Evolutionary conservation across 2,113 vertebrate species (phyloP).

Genomic region (Australoheros scitulus): DNA sequence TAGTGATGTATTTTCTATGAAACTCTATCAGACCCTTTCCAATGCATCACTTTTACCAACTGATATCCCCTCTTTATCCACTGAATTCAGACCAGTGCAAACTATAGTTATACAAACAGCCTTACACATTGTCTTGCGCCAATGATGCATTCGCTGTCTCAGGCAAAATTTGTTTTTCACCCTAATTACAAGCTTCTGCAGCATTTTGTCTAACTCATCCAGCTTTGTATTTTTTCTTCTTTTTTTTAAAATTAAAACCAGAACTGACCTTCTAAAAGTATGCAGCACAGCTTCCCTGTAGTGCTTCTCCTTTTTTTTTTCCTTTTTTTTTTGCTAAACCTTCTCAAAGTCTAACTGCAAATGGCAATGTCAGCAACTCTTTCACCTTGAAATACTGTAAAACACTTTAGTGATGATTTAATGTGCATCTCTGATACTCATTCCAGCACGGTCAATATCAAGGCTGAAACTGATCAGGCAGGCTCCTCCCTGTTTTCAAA

Average conservation of each 20-base stretch:
- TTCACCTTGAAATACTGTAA: conserved; percentile 10
- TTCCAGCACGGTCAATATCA: neutral
- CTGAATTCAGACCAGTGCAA: neutral
- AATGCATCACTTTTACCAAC: neutral
- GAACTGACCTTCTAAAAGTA: neutral
- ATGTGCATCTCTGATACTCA: neutral
- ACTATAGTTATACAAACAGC: neutral
- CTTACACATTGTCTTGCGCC: neutral
- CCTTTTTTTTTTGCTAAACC: neutral
- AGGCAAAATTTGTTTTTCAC: neutral
- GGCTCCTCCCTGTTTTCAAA: neutral
- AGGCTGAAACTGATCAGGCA: neutral
- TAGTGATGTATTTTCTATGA: neutral
- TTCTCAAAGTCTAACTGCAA: neutral
- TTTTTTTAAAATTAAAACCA: neutral
- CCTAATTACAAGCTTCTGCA: conserved; percentile 15
- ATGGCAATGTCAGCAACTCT: neutral
- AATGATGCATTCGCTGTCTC: neutral
- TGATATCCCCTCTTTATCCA: neutral
- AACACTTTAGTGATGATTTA: neutral
- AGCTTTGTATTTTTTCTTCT: neutral
- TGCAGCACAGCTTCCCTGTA: neutral
- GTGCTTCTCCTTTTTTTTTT: neutral
- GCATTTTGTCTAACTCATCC: neutral
- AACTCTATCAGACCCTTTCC: neutral